Evolutionary conservation across 2,797 vertebrate genomes (phyloP).

Genomic region (Rachycentron canadum): DNA sequence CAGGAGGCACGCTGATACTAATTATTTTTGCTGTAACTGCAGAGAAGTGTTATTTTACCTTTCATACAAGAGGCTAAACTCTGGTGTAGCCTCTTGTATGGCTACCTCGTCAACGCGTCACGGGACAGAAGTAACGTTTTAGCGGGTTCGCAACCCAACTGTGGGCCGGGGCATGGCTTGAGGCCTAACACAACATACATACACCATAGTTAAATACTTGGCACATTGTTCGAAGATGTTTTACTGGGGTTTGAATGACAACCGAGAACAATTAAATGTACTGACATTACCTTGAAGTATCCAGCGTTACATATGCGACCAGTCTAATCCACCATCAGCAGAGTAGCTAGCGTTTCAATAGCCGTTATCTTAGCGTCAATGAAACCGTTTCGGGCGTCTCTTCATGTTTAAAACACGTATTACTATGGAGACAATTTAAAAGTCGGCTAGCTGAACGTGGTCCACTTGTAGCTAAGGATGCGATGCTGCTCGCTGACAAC

Average conservation of each 20-base stretch:
- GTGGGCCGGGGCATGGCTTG: constrained; percentile 75
- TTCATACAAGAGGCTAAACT: neutral
- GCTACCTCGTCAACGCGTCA: neutral
- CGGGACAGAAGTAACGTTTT: neutral
- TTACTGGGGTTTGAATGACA: accelerated
- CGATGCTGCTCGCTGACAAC: constrained; percentile 19
- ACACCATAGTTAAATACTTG: neutral
- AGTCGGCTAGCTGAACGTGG: too few relatives aligned
- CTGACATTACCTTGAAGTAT: constrained; percentile 39
- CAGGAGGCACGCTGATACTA: accelerated
- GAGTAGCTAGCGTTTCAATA: neutral
- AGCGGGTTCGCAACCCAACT: constrained; percentile 49
- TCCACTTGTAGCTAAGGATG: constrained; percentile 37
- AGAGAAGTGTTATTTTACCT: neutral
- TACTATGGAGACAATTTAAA: neutral
- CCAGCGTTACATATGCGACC: constrained; percentile 7
- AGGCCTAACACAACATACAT: constrained; percentile 69
- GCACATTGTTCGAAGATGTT: neutral
- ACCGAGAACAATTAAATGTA: accelerated
- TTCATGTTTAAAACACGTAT: constrained; percentile 18
- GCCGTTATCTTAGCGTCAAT: neutral
- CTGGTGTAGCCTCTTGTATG: neutral
- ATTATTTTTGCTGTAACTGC: accelerated
- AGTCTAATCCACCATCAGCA: constrained; percentile 7
- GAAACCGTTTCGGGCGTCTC: neutral